phyloP scores from a whole-genome alignment of 2,888 invertebrate genomes.

The Dolichomitus sp. region DNA sequence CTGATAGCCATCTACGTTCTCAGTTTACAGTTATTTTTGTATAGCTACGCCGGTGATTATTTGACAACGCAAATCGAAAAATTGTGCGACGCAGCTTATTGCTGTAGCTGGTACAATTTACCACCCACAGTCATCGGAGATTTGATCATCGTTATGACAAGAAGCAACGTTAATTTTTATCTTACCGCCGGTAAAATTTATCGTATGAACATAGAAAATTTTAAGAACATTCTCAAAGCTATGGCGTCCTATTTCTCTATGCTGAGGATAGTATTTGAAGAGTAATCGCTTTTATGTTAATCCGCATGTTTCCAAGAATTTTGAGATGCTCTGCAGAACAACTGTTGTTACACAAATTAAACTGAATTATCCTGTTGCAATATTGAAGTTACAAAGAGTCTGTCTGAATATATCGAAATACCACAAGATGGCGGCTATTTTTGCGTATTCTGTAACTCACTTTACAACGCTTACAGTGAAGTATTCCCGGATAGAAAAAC shows the following conservation, averaged over 20 bases:
- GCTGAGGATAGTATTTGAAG: conserved; percentile 52
- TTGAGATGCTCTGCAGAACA: too few species aligned
- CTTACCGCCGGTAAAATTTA: conserved; percentile 63
- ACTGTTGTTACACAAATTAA: too few species aligned
- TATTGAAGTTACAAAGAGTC: too few species aligned
- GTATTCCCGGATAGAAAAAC: too few species aligned
- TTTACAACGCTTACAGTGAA: too few species aligned
- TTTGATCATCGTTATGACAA: conserved; percentile 50
- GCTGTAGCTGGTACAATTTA: conserved; percentile 52
- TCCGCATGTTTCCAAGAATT: background rate
- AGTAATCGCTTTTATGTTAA: conserved; percentile 4
- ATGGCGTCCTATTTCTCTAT: conserved; percentile 60
- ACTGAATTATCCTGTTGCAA: too few species aligned
- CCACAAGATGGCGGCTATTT: too few species aligned
- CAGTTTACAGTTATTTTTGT: conserved; percentile 54
- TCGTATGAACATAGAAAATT: conserved; percentile 60
- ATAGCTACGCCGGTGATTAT: conserved; percentile 60
- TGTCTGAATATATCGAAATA: too few species aligned
- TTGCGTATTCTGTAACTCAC: too few species aligned
- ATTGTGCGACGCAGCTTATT: conserved; percentile 41
- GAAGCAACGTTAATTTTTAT: conserved; percentile 34
- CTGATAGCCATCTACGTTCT: conserved; percentile 37
- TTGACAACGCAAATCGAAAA: conserved; percentile 31
- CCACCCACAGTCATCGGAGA: conserved; percentile 39
- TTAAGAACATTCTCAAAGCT: conserved; percentile 61